Evolutionary conservation across 2,888 invertebrate species (phyloP).

Genomic region (Pristionchus japonicus): DNA sequence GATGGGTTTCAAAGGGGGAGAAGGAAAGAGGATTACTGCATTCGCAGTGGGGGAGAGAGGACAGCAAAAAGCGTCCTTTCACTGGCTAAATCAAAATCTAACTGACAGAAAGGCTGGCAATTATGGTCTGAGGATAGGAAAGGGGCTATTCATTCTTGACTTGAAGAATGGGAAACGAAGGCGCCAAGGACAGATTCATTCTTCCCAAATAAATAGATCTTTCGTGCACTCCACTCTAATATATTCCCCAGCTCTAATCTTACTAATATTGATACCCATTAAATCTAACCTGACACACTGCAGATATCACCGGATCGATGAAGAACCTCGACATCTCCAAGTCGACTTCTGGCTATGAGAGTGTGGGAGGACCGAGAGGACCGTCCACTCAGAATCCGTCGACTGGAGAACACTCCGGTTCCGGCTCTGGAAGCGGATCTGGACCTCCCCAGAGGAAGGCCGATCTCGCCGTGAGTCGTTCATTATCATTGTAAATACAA

Average conservation of each 20-base stretch:
- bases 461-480: not conserved
- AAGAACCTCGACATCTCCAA: not conserved
- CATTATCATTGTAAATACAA: not conserved
- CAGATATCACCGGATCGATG: not conserved
- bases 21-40: not conserved
- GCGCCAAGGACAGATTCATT: not conserved
- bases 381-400: too few species aligned
- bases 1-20: not conserved
- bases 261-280: too few species aligned
- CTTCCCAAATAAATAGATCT: not conserved
- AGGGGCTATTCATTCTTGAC: not conserved
- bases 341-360: not conserved
- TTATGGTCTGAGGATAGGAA: not conserved
- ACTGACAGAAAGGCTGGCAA: too few species aligned
- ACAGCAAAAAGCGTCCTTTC: not conserved
- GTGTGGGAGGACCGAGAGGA: not conserved
- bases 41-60: too few species aligned
- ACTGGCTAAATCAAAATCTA: too few species aligned
- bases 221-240: too few species aligned
- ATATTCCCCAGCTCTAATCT: not conserved
- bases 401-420: too few species aligned
- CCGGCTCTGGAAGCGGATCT: not conserved
- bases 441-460: slow-evolving; percentile 28
- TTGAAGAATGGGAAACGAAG: not conserved
- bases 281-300: too few species aligned